A percentile compares a stretch with the other conserved stretches of the same genome.
phyloP scores from a whole-genome alignment of 2,888 invertebrate species.

The Stenurella melanura region DNA sequence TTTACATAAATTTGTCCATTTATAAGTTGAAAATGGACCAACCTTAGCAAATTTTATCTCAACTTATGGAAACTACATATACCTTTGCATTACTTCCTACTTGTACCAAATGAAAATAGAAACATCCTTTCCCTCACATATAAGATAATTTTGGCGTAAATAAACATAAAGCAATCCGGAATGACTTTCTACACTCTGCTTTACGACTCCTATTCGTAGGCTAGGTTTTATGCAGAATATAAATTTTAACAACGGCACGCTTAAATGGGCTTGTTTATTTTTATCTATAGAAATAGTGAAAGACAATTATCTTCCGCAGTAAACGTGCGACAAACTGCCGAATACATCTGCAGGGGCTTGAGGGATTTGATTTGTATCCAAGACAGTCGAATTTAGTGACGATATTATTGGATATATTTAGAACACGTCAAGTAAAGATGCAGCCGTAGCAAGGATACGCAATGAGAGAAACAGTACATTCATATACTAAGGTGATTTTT shows the following conservation, averaged over 20 bases:
- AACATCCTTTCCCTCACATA: not conserved
- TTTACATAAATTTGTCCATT: no score
- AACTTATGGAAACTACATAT: not conserved
- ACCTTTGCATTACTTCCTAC: not conserved
- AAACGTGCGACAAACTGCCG: slow-evolving; percentile 26
- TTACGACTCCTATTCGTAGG: slow-evolving; percentile 16
- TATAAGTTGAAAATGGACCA: no score
- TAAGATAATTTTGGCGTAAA: not conserved
- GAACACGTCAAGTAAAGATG: slow-evolving; percentile 16
- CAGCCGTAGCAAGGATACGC: not conserved
- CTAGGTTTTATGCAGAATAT: slow-evolving; percentile 14
- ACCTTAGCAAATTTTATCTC: no score
- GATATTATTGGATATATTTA: slow-evolving; percentile 26
- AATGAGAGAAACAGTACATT: not conserved
- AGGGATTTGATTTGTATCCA: slow-evolving; percentile 21
- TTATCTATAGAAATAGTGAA: slow-evolving; percentile 19
- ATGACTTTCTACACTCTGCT: not conserved
- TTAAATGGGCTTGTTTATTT: slow-evolving; percentile 18
- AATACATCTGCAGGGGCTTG: slow-evolving; percentile 7
- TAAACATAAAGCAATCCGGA: not conserved
- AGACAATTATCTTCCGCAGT: slow-evolving; percentile 22
- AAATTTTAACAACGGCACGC: not conserved
- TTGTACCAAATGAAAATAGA: not conserved
- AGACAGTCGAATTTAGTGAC: slow-evolving; percentile 12
- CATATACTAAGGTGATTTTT: no score